Conservation (phyloP, 2,888 invertebrate species). For the Antheraea assamensis region DNA sequence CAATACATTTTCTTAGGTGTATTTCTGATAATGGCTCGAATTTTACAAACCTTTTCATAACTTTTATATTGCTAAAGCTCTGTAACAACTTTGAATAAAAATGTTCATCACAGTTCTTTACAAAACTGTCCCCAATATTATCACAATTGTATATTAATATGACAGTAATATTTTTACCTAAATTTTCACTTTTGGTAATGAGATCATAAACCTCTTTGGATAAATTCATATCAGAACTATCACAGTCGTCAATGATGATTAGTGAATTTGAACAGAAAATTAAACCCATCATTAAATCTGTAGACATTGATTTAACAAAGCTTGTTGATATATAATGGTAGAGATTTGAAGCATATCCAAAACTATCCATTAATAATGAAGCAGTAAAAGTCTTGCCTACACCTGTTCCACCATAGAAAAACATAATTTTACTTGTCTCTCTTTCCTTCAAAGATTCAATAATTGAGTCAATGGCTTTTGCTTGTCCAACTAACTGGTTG, state of each 20-base stretch:
- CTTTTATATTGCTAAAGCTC: slow-evolving; percentile 47
- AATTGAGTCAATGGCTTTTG: slow-evolving; percentile 49
- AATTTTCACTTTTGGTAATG: slow-evolving; percentile 54
- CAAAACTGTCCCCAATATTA: slow-evolving; percentile 41
- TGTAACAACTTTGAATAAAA: slow-evolving; percentile 46
- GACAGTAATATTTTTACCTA: slow-evolving; percentile 58
- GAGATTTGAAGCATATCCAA: slow-evolving; percentile 58
- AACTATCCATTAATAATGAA: slow-evolving; percentile 56
- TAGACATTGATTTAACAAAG: slow-evolving; percentile 56
- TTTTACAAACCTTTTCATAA: slow-evolving; percentile 52
- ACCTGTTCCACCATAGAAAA: slow-evolving; percentile 73
- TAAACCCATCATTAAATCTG: slow-evolving; percentile 61
- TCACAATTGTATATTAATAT: slow-evolving; percentile 69
- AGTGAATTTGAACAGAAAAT: slow-evolving; percentile 59
- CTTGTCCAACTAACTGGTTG: slow-evolving; percentile 62
- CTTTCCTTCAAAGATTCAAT: slow-evolving; percentile 47
- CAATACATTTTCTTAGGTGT: slow-evolving; percentile 62
- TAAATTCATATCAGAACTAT: slow-evolving; percentile 46
- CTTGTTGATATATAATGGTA: slow-evolving; percentile 73
- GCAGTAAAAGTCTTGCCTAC: slow-evolving; percentile 70
- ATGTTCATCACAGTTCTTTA: slow-evolving; percentile 50
- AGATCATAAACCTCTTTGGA: slow-evolving; percentile 48
- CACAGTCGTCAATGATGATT: slow-evolving; percentile 67
- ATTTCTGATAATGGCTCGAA: slow-evolving; percentile 56
- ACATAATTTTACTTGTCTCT: slow-evolving; percentile 54